Base-by-base conservation (phyloP, 2,797 vertebrate genomes). In the Enteromius trimaculatus region DNA sequence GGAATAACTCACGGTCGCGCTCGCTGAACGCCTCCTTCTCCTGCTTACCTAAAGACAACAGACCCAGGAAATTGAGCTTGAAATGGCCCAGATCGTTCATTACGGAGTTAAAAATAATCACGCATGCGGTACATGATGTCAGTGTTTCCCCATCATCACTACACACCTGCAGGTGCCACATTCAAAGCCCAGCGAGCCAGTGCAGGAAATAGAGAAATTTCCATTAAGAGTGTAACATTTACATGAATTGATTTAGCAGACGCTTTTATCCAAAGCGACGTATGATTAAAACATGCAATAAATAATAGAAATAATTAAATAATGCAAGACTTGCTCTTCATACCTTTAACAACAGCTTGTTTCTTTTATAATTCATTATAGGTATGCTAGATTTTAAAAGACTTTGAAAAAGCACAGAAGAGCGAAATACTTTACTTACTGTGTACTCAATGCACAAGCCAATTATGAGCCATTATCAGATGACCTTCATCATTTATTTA, bases 1-100 rank as follows among this genome's bases (percentile, higher is more conserved):
- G 86, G 80, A 96, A 95, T 58, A 91, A 70, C 2, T 64, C 26
- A 3, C 94, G 86, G 88, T 95, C 92, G 6, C 29, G 2, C 85
- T 95, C 94, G 0, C 10, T 87, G 90, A 95, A 95, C 10, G 80
- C 16, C 0, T 80, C 76, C 6, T 62, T 47, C 58, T 86, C 82
- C 62, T 19, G 80, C 71, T 84, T 88, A 10, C 71, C 87, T 88
- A 42, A 21, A 29, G 47, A 34, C 51, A 58, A 81, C 8, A 69
- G 26, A 34, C 39, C 11, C 42, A 16, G 21, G 16, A 1, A 19
- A 16, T 6, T 19, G 5, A 53, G 11, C 6, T 80, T 9, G 6
- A 14, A 10, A 80, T 51, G 10, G 29, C 23, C n/a, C 16, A 39
- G 47, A 7, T 26, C 31, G 1, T 42, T 19, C 47, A 55, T 47